These are phyloP conservation scores for Xestia rhomboidea DNA, from an alignment of 2,888 invertebrate genomes.

Conservation along the genomic window DNA sequence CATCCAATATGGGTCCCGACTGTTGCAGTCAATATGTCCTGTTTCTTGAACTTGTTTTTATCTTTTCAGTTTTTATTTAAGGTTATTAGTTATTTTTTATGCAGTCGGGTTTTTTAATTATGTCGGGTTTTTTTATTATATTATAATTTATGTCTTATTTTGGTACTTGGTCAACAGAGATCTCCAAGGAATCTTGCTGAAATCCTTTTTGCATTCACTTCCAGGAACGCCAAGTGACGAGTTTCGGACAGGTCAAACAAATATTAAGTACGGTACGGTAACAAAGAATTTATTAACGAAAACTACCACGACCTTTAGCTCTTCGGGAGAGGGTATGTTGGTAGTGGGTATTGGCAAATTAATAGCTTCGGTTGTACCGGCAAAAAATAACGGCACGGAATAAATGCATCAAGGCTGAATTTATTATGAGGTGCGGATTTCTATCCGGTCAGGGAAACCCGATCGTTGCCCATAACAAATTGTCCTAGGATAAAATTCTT, in stretches of 20 bases:
- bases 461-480: not conserved
- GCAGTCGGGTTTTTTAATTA: too few species aligned
- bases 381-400: not conserved
- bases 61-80: too few species aligned
- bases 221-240: not conserved
- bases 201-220: not conserved
- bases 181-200: not conserved
- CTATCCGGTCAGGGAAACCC: not conserved
- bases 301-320: not conserved
- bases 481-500: not conserved
- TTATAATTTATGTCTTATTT: not conserved
- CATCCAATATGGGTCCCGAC: too few species aligned
- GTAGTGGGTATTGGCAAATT: not conserved
- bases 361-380: not conserved
- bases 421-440: conserved; percentile 12
- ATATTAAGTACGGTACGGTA: not conserved
- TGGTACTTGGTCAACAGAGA: not conserved
- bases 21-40: too few species aligned
- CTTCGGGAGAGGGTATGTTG: not conserved
- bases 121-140: too few species aligned
- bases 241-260: not conserved
- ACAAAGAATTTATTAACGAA: not conserved
- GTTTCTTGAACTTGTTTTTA: too few species aligned
- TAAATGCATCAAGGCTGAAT: conserved; percentile 26
- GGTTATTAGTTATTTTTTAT: too few species aligned